Evolutionary conservation across 2,797 vertebrate species (phyloP).

Genomic region (Megaceryle alcyon): DNA sequence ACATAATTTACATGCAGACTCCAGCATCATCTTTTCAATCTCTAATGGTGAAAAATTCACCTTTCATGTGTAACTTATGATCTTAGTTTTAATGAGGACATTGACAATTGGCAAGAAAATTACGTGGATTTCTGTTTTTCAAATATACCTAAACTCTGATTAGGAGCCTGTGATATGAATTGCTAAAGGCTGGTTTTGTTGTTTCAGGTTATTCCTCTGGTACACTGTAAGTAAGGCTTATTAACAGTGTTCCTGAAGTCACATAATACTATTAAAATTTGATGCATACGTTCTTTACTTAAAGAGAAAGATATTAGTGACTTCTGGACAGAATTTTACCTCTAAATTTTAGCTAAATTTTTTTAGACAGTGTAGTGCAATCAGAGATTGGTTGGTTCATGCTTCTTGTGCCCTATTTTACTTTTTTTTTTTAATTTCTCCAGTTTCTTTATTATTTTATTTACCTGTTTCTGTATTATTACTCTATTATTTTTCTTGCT

Average conservation of each 20-base stretch:
- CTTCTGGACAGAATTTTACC: background rate
- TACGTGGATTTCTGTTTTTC: background rate
- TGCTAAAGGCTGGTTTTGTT: background rate
- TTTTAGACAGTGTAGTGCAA: background rate
- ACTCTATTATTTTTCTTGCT: background rate
- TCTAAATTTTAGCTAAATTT: background rate
- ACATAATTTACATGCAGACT: background rate
- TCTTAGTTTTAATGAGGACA: background rate
- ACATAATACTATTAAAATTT: background rate
- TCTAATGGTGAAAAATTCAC: background rate
- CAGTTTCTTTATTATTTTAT: background rate
- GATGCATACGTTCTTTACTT: background rate
- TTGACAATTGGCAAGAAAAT: background rate
- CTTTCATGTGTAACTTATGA: background rate
- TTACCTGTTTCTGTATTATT: background rate
- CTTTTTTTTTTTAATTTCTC: background rate
- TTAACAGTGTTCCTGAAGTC: background rate
- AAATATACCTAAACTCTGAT: background rate
- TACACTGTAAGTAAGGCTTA: background rate
- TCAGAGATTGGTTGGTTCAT: background rate
- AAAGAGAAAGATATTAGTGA: background rate
- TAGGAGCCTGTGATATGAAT: background rate
- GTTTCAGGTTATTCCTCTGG: background rate
- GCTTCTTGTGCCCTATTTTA: background rate
- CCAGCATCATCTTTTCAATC: background rate